A percentile compares a stretch with the other conserved stretches of the same genome.
phyloP scores from a whole-genome alignment of 2,888 invertebrate genomes.

The Bombylius major region DNA sequence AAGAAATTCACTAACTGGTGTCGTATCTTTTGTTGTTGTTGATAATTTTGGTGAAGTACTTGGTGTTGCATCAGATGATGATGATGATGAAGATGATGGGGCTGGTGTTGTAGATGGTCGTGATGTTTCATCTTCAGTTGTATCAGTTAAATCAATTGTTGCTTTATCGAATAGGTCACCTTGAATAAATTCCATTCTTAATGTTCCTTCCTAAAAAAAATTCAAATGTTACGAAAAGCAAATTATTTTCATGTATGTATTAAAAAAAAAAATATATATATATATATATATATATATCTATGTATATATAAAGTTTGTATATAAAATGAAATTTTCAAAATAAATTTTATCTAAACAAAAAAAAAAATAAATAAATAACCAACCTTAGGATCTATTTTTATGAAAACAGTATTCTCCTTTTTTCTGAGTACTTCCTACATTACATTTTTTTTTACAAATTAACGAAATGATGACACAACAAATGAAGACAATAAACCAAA shows the following conservation, averaged over 20 bases:
- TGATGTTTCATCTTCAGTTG: not conserved
- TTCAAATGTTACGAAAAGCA: not conserved
- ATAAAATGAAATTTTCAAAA: too few species aligned
- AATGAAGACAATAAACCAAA: too few species aligned
- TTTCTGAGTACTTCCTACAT: constrained; percentile 33
- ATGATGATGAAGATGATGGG: not conserved
- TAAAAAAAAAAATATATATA: too few species aligned
- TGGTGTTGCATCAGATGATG: not conserved
- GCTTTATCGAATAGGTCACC: constrained; percentile 6
- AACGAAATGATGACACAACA: too few species aligned
- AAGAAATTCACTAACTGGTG: constrained; percentile 67
- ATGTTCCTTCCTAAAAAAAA: constrained; percentile 16
- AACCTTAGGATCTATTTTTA: constrained; percentile 42
- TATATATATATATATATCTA: too few species aligned
- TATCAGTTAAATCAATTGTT: not conserved
- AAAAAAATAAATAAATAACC: constrained; percentile 8
- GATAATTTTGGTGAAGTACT: not conserved
- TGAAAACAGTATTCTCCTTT: constrained; percentile 43
- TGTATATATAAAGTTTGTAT: too few species aligned
- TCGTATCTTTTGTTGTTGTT: constrained; percentile 37
- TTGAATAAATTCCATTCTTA: constrained; percentile 16
- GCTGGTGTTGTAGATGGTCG: not conserved
- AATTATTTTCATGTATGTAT: not conserved
- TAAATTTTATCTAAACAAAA: not conserved
- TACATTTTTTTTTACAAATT: too few species aligned